phyloP scores from a whole-genome alignment of 2,888 invertebrate species.

The Elmis aenea region DNA sequence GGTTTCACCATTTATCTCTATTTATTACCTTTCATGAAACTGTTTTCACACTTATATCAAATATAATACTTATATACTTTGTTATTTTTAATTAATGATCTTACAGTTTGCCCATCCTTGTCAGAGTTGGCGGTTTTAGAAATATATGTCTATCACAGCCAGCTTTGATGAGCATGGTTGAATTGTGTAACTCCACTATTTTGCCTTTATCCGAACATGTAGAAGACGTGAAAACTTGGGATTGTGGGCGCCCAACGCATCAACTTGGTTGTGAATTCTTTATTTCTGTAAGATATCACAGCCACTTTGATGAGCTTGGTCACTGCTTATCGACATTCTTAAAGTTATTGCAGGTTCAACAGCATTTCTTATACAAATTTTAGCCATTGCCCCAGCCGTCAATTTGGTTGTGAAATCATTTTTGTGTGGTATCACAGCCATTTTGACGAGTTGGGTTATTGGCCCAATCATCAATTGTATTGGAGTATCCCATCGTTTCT shows the following conservation, averaged over 20 bases:
- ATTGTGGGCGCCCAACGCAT: constrained; percentile 58
- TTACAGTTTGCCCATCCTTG: constrained; percentile 37
- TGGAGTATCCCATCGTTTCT: too few species aligned
- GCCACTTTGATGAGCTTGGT: constrained; percentile 94
- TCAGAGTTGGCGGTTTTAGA: constrained; percentile 67
- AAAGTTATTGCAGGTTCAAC: constrained; percentile 3
- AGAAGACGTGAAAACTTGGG: neutral
- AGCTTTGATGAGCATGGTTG: constrained; percentile 89
- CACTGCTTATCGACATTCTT: constrained; percentile 27
- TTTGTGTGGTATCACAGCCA: constrained; percentile 80
- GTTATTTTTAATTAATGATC: neutral
- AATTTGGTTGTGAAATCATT: constrained; percentile 76
- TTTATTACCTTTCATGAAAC: too few species aligned
- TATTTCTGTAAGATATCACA: constrained; percentile 78
- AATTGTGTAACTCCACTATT: constrained; percentile 37
- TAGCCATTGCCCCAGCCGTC: constrained; percentile 57
- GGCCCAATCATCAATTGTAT: constrained; percentile 41
- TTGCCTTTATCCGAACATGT: too few species aligned
- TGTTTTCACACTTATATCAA: too few species aligned
- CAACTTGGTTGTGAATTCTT: constrained; percentile 87
- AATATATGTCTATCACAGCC: constrained; percentile 80
- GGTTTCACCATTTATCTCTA: too few species aligned
- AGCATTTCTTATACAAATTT: constrained; percentile 29
- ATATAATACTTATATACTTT: constrained; percentile 2
- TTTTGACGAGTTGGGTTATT: constrained; percentile 85